Conservation (phyloP, 1,140 invertebrate genomes). For the Drosophila seguyi region DNA sequence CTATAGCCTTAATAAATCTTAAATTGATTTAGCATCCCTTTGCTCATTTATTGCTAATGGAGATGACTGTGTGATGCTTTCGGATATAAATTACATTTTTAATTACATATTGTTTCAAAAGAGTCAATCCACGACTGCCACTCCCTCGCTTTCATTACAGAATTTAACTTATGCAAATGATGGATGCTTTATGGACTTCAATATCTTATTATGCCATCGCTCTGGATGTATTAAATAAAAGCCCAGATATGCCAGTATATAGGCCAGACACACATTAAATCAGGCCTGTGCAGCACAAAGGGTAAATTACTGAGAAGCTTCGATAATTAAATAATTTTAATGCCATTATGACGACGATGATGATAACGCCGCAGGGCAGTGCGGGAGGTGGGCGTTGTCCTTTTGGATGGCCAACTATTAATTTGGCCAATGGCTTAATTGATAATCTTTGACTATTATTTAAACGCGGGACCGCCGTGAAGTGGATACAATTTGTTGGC, state of each 20-base stretch:
- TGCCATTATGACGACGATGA: constrained; percentile 29
- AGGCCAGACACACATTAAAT: constrained; percentile 16
- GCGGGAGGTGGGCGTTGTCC: constrained; percentile 22
- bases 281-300: constrained; percentile 30
- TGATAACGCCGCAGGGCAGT: constrained; percentile 13
- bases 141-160: background rate
- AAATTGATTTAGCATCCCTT: background rate
- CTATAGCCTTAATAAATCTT: no score
- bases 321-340: constrained; percentile 59
- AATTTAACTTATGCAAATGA: constrained; percentile 26
- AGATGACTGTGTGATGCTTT: background rate
- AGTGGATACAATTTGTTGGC: constrained; percentile 72
- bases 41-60: background rate
- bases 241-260: background rate
- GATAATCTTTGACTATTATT: constrained; percentile 83
- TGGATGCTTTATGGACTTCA: constrained; percentile 22
- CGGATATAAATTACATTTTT: background rate
- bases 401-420: constrained; percentile 61
- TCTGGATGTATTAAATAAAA: constrained; percentile 12
- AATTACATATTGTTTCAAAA: background rate
- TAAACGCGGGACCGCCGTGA: constrained; percentile 62
- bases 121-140: background rate
- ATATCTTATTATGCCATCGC: constrained; percentile 46
- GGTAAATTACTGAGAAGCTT: constrained; percentile 33
- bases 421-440: constrained; percentile 78